phyloP scores from a whole-genome alignment of 2,888 invertebrate species.

The Lamproptera curius region DNA sequence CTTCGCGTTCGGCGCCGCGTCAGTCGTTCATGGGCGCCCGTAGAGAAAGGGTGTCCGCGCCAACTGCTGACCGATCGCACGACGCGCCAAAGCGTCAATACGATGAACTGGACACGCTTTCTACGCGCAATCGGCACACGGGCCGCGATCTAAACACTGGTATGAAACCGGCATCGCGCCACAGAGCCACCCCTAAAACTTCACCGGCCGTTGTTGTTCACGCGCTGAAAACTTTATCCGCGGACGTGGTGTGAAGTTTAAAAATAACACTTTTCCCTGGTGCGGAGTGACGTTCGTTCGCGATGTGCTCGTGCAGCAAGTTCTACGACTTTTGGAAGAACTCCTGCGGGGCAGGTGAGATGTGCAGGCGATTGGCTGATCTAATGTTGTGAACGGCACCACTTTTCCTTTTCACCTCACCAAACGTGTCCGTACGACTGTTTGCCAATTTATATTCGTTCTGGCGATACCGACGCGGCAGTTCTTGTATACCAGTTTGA shows the following conservation, averaged over 20 bases:
- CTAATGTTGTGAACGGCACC: background rate
- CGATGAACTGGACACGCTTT: conserved; percentile 56
- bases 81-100: conserved; percentile 40
- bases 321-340: conserved; percentile 74
- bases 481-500: conserved; percentile 4
- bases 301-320: conserved; percentile 74
- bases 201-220: no score
- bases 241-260: conserved; percentile 77
- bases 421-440: background rate
- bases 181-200: background rate
- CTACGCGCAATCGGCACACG: conserved; percentile 63
- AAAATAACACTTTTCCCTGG: conserved; percentile 73
- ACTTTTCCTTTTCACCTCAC: conserved; percentile 10
- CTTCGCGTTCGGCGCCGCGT: conserved; percentile 48
- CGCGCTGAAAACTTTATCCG: conserved; percentile 62
- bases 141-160: conserved; percentile 44
- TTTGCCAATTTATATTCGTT: conserved; percentile 8
- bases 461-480: conserved; percentile 4
- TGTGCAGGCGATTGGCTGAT: background rate
- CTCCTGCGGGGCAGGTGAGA: conserved; percentile 73
- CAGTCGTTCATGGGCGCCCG: conserved; percentile 49
- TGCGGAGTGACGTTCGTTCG: conserved; percentile 59
- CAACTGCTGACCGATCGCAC: no score
- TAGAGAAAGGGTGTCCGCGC: no score
- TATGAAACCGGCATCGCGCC: conserved; percentile 26